A percentile compares a stretch with the other conserved stretches of the same genome.
Conservation (phyloP, 2,888 invertebrate species). For the Microctonus brassicae region DNA sequence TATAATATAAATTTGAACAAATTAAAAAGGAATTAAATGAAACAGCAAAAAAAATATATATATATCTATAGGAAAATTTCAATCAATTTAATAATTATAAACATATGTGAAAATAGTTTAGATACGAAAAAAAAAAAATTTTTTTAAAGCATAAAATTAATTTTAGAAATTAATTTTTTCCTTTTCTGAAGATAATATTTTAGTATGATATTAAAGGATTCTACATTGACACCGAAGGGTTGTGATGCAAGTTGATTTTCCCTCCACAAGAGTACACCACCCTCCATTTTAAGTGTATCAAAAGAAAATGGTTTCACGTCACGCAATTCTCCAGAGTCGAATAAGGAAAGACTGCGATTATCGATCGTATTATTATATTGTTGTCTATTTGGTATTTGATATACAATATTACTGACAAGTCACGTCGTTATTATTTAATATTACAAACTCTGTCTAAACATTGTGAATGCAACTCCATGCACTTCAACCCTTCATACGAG, state of each 20-base stretch:
- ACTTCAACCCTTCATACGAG: not conserved
- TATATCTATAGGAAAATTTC: too few relatives aligned
- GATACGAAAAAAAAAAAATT: too few relatives aligned
- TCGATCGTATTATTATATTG: not conserved
- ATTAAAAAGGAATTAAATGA: too few relatives aligned
- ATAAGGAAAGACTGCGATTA: not conserved
- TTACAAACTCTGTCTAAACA: not conserved
- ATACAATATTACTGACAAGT: not conserved
- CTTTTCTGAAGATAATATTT: too few relatives aligned
- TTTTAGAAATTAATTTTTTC: too few relatives aligned
- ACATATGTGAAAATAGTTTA: too few relatives aligned
- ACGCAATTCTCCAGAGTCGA: not conserved
- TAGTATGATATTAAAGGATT: not conserved
- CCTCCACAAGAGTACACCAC: not conserved
- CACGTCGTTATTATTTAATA: not conserved
- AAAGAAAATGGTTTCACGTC: not conserved
- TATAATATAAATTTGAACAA: too few relatives aligned
- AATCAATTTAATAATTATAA: too few relatives aligned
- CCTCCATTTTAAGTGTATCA: not conserved
- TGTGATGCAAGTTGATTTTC: not conserved
- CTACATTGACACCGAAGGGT: not conserved
- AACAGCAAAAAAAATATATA: too few relatives aligned
- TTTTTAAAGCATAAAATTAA: too few relatives aligned
- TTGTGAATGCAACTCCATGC: not conserved
- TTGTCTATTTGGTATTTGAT: not conserved